Percentiles rank a stretch among this genome's conserved stretches.
phyloP scores from a whole-genome alignment of 1,140 invertebrate genomes.

The Parasteatoda tepidariorum region DNA sequence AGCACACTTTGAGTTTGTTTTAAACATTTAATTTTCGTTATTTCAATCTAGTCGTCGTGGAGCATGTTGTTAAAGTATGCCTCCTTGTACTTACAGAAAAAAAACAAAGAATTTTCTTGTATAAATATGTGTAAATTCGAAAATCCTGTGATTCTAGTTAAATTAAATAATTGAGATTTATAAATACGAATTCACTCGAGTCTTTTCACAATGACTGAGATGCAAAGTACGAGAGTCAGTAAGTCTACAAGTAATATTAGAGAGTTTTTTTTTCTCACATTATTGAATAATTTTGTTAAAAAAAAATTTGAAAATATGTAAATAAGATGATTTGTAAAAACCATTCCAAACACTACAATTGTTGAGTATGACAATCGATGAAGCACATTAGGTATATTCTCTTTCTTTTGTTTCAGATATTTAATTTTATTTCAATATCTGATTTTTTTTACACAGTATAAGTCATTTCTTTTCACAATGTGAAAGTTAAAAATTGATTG shows the following conservation, averaged over 20 bases:
- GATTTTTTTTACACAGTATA: neutral
- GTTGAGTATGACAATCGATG: conserved; percentile 54
- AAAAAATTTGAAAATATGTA: neutral
- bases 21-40: neutral
- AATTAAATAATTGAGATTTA: conserved; percentile 11
- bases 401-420: neutral
- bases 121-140: conserved; percentile 44
- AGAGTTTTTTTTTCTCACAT: neutral
- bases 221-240: conserved; percentile 9
- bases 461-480: no score
- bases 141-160: conserved; percentile 57
- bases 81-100: neutral
- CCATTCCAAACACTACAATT: conserved; percentile 27
- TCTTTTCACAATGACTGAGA: neutral
- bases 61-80: conserved; percentile 22
- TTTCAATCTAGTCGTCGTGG: conserved; percentile 28
- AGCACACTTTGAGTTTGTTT: neutral
- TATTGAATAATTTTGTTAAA: neutral
- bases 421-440: neutral
- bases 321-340: conserved; percentile 28
- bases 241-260: conserved; percentile 21
- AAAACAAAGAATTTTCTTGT: conserved; percentile 27
- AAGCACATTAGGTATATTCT: conserved; percentile 34
- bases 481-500: conserved; percentile 10
- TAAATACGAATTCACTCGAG: conserved; percentile 18